These are phyloP conservation scores for Temnothorax longispinosus DNA, from an alignment of 1,140 invertebrate genomes.

Conservation along the genomic window DNA sequence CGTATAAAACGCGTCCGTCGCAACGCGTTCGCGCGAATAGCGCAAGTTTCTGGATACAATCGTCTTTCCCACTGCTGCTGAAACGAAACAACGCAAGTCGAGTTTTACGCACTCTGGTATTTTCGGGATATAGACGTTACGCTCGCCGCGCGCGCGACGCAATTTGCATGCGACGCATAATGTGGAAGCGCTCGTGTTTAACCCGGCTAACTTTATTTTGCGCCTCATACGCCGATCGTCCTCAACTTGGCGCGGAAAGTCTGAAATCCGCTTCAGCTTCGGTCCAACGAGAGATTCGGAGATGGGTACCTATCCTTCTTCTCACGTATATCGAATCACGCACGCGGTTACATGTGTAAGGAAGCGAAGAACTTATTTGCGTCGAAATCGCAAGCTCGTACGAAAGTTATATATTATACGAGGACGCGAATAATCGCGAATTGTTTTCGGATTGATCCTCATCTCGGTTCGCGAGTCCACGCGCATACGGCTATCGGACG, in stretches of 20 bases:
- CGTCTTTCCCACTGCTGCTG: not conserved
- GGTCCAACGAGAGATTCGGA: not conserved
- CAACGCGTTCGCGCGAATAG: not conserved
- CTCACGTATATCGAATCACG: not conserved
- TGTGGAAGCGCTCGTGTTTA: not conserved
- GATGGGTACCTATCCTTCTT: too few relatives aligned
- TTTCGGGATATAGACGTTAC: not conserved
- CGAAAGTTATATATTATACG: not conserved
- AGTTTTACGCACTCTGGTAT: constrained; percentile 21
- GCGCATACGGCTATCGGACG: not conserved
- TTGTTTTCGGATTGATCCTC: not conserved
- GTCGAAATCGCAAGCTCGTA: not conserved
- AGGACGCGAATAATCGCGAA: not conserved
- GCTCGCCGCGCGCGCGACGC: not conserved
- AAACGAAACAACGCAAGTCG: not conserved
- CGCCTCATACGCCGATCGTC: not conserved
- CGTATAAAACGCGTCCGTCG: constrained; percentile 34
- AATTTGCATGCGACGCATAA: not conserved
- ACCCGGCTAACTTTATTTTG: not conserved
- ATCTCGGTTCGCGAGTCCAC: not conserved
- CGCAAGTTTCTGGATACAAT: constrained; percentile 15
- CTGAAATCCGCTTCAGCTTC: not conserved
- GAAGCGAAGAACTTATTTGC: not conserved
- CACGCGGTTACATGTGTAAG: not conserved
- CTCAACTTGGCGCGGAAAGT: not conserved